A percentile compares a stretch with the other conserved stretches of the same genome.
Evolutionary conservation across 2,888 invertebrate species (phyloP).

Genomic region (Amiota communis): DNA sequence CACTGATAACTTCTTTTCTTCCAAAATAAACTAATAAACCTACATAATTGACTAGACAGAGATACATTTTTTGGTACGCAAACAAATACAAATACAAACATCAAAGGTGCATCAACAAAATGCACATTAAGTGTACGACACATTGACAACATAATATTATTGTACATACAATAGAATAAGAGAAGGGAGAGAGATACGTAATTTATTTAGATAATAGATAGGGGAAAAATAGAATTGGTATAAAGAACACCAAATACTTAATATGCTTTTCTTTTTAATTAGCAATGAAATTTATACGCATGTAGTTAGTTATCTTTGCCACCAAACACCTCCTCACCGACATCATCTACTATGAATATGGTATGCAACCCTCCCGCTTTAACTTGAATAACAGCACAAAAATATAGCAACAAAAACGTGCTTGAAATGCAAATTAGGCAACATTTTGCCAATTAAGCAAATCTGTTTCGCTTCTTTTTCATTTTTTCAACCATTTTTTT

Average conservation of each 20-base stretch:
- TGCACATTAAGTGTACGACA: no score
- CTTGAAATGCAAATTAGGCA: conserved; percentile 42
- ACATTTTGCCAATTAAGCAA: conserved; percentile 42
- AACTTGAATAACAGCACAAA: not conserved
- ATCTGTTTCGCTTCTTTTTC: conserved; percentile 36
- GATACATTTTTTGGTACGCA: no score
- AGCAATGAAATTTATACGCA: not conserved
- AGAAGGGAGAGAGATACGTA: not conserved
- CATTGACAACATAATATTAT: no score
- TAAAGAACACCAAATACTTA: not conserved
- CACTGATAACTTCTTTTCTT: no score
- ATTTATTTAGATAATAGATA: not conserved
- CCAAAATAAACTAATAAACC: no score
- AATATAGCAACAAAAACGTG: conserved; percentile 23
- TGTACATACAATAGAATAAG: not conserved
- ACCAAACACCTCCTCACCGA: not conserved
- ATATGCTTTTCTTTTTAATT: conserved; percentile 16
- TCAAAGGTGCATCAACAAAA: no score
- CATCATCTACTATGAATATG: not conserved
- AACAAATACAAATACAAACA: no score
- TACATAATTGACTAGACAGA: no score
- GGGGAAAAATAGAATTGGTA: not conserved
- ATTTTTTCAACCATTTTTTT: not conserved
- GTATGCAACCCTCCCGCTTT: conserved; percentile 10
- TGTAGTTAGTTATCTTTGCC: conserved; percentile 1